Evolutionary conservation across 2,113 vertebrate genomes (phyloP).

Genomic region (Calonectris borealis): DNA sequence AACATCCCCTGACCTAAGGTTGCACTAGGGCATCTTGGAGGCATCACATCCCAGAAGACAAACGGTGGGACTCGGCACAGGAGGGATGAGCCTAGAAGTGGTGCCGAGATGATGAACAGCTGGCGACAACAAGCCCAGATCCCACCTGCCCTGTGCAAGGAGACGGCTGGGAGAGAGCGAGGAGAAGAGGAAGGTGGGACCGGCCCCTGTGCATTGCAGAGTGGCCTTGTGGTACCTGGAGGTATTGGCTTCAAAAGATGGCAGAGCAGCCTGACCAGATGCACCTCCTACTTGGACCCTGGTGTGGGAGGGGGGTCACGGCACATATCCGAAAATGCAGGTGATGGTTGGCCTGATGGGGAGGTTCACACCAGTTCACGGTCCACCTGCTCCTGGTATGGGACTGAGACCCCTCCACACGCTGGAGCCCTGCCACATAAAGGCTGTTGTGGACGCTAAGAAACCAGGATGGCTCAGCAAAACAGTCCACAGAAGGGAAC

Average conservation of each 20-base stretch:
- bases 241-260: not conserved
- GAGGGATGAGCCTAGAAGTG: not conserved
- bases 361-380: not conserved
- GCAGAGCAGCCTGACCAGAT: not conserved
- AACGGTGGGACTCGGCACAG: not conserved
- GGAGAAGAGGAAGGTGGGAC: not conserved
- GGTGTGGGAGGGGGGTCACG: rapidly evolving
- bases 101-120: not conserved
- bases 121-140: not conserved
- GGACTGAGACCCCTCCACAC: not conserved
- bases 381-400: not conserved
- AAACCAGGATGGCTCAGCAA: not conserved
- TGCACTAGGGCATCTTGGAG: not conserved
- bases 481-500: not conserved
- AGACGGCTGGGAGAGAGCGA: not conserved
- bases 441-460: not conserved
- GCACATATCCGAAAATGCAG: not conserved
- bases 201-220: not conserved
- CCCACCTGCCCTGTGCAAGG: rapidly evolving
- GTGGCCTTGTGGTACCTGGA: not conserved
- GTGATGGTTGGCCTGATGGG: not conserved
- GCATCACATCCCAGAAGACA: not conserved
- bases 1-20: not conserved
- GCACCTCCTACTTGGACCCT: not conserved
- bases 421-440: not conserved